Percentiles rank a stretch among this genome's conserved stretches.
phyloP scores from a whole-genome alignment of 2,888 invertebrate genomes.

The Tachina grossa region DNA sequence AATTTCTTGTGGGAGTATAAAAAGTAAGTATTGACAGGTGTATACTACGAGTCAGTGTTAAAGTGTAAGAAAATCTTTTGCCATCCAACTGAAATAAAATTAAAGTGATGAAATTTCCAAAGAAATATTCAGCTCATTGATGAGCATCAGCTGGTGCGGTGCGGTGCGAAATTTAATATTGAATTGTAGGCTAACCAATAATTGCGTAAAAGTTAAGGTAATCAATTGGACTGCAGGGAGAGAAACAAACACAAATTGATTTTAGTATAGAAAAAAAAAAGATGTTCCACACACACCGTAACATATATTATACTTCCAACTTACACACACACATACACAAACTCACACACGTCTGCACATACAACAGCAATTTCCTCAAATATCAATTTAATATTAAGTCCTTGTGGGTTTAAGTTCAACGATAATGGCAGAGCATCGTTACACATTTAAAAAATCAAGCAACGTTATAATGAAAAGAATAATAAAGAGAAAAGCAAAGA shows the following conservation, averaged over 20 bases:
- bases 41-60: constrained; percentile 3
- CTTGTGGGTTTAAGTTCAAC: constrained; percentile 42
- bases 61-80: constrained; percentile 9
- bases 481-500: not conserved
- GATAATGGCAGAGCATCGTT: constrained; percentile 20
- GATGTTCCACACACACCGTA: not conserved
- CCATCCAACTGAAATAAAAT: constrained; percentile 31
- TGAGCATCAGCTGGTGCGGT: not conserved
- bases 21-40: constrained; percentile 33
- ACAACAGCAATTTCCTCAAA: constrained; percentile 72
- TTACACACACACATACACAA: not conserved
- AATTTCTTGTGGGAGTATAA: not conserved
- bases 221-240: not conserved
- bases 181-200: constrained; percentile 28
- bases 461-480: not conserved
- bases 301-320: not conserved
- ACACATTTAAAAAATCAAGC: constrained; percentile 7
- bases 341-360: not conserved
- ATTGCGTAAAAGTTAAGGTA: constrained; percentile 14
- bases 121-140: not conserved
- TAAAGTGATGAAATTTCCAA: constrained; percentile 36
- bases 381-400: constrained; percentile 73
- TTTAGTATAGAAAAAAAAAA: constrained; percentile 8
- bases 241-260: constrained; percentile 30
- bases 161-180: constrained; percentile 1